Percentiles rank a stretch among this genome's conserved stretches.
phyloP scores from a whole-genome alignment of 2,888 invertebrate genomes.

The Sinodicranocentrus sp. region DNA sequence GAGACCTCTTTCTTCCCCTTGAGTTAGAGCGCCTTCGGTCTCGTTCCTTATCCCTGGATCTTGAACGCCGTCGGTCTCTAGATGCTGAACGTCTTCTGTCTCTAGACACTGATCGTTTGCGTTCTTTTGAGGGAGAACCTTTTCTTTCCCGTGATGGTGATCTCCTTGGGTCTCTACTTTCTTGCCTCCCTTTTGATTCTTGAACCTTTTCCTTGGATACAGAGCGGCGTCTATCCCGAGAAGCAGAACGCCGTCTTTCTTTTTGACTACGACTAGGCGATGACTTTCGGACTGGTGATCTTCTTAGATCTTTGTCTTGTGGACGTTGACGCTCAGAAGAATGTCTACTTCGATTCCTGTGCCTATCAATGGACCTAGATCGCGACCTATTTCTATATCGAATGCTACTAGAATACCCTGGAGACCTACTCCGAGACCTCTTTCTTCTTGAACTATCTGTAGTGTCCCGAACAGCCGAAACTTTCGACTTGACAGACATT shows the following conservation, averaged over 20 bases:
- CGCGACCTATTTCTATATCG: slow-evolving; percentile 46
- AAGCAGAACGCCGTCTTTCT: slow-evolving; percentile 43
- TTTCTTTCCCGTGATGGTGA: slow-evolving; percentile 79
- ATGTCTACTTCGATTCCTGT: slow-evolving; percentile 42
- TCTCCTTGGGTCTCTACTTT: background rate
- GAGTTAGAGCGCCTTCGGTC: no score
- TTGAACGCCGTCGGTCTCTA: slow-evolving; percentile 22
- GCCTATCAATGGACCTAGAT: slow-evolving; percentile 39
- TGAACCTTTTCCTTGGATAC: slow-evolving; percentile 6
- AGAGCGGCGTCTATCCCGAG: slow-evolving; percentile 33
- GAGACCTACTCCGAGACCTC: slow-evolving; percentile 41
- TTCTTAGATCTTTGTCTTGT: slow-evolving; percentile 19
- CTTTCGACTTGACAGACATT: slow-evolving; percentile 6
- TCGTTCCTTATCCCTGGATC: slow-evolving; percentile 19
- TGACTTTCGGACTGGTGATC: slow-evolving; percentile 31
- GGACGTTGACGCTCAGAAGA: slow-evolving; percentile 38
- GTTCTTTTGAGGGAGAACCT: slow-evolving; percentile 25
- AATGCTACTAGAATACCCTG: slow-evolving; percentile 4
- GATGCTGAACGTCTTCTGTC: slow-evolving; percentile 25
- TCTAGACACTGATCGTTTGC: slow-evolving; percentile 75
- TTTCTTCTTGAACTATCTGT: background rate
- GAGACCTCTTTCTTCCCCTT: no score
- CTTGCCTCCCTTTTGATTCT: background rate
- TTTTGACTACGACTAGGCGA: slow-evolving; percentile 30
- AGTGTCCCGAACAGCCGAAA: slow-evolving; percentile 22